A percentile compares a stretch with the other conserved stretches of the same genome.
phyloP scores from a whole-genome alignment of 23 tunicate genomes.

The Halocynthia roretzi region DNA sequence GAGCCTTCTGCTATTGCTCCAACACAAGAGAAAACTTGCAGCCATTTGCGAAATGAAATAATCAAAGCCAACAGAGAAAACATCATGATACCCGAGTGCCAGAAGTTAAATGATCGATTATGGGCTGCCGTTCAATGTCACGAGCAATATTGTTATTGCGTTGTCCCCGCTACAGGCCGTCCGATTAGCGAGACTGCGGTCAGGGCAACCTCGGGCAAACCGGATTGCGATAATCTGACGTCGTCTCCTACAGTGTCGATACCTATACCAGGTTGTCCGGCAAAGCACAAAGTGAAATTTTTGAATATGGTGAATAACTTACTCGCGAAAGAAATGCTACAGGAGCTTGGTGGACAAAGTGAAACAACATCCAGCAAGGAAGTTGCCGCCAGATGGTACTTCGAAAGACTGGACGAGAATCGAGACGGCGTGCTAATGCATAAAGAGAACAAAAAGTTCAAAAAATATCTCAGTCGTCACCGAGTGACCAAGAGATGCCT shows the following conservation, averaged over 20 bases:
- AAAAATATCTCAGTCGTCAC: neutral
- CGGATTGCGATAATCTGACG: constrained; percentile 16
- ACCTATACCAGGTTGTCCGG: constrained; percentile 26
- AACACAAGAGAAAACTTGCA: neutral
- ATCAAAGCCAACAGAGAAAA: neutral
- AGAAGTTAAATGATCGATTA: neutral
- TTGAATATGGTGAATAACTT: neutral
- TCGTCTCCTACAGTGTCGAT: neutral
- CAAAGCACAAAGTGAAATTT: constrained; percentile 1
- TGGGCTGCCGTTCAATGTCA: constrained; percentile 28
- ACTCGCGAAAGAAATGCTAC: constrained; percentile 8
- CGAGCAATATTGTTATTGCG: constrained; percentile 19
- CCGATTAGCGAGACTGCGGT: constrained; percentile 18
- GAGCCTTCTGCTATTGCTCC: too few relatives aligned
- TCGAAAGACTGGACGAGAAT: constrained; percentile 3
- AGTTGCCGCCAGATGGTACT: constrained; percentile 13
- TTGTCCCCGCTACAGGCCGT: constrained; percentile 6
- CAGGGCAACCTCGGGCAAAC: neutral
- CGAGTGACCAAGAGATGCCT: constrained; percentile 18
- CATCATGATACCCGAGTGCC: constrained; percentile 7
- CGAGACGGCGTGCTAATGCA: constrained; percentile 4
- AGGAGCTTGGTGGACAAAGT: neutral
- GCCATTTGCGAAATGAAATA: neutral
- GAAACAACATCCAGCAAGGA: constrained; percentile 12
- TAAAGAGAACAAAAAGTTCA: constrained; percentile 13